Evolutionary conservation across 2,113 vertebrate species (phyloP).

Genomic region (Eudyptes chrysolophus): DNA sequence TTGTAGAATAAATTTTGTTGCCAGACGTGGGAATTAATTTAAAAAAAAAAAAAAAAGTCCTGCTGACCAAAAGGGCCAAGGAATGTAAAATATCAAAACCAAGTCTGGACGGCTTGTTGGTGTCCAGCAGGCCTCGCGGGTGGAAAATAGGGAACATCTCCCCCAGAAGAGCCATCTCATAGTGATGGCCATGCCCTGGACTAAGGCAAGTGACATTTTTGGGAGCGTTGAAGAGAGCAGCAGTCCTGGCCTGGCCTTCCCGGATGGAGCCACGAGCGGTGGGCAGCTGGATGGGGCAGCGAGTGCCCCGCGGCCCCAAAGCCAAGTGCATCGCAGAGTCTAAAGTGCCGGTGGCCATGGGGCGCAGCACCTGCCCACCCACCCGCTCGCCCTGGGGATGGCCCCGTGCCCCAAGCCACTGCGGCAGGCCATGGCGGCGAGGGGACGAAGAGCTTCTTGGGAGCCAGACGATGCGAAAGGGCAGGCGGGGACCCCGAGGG

Average conservation of each 20-base stretch:
- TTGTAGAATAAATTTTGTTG: background rate
- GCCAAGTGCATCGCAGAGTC: background rate
- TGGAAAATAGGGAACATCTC: background rate
- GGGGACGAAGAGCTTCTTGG: background rate
- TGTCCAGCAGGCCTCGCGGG: background rate
- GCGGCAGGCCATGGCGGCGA: accelerated
- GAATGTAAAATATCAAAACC: slow-evolving; percentile 11
- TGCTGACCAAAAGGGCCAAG: slow-evolving; percentile 30
- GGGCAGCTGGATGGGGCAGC: background rate
- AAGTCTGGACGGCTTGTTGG: background rate
- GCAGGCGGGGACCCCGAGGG: background rate
- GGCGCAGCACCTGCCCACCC: background rate
- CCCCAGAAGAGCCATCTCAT: background rate
- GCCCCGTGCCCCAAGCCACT: background rate
- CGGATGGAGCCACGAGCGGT: accelerated
- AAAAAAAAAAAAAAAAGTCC: background rate
- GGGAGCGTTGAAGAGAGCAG: background rate
- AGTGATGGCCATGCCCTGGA: background rate
- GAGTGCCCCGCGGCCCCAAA: background rate
- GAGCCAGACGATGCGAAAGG: background rate
- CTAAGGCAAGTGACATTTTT: slow-evolving; percentile 27
- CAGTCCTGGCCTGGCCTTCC: background rate
- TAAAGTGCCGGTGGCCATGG: background rate
- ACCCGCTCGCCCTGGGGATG: background rate
- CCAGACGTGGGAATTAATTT: background rate